phyloP scores from a whole-genome alignment of 2,888 invertebrate genomes.

The Sclerodermus sp. region DNA sequence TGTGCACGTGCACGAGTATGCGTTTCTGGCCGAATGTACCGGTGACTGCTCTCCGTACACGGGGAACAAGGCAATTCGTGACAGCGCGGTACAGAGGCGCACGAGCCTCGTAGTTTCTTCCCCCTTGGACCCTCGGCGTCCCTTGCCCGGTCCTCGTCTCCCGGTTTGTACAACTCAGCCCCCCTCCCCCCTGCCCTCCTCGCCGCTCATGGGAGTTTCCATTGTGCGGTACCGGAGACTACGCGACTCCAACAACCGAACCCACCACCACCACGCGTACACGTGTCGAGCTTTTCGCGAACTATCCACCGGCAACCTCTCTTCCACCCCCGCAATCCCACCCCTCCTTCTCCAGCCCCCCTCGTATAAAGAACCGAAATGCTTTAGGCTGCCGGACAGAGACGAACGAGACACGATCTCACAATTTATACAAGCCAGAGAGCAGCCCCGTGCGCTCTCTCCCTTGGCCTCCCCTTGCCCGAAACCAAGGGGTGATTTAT shows the following conservation, averaged over 20 bases:
- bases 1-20: slow-evolving; percentile 12
- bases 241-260: too few species aligned
- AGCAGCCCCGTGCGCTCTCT: too few species aligned
- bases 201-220: background rate
- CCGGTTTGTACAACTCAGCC: background rate
- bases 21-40: background rate
- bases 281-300: too few species aligned
- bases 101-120: slow-evolving; percentile 1
- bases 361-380: background rate
- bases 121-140: background rate
- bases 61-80: slow-evolving; percentile 35
- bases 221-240: too few species aligned
- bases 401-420: too few species aligned
- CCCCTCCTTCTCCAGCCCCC: background rate
- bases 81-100: slow-evolving; percentile 22
- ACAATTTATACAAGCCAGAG: too few species aligned
- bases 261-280: too few species aligned
- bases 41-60: too few species aligned
- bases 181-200: slow-evolving; percentile 4
- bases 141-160: background rate
- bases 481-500: too few species aligned
- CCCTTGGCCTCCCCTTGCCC: too few species aligned
- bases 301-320: background rate
- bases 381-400: too few species aligned
- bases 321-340: background rate